phyloP scores from a whole-genome alignment of 2,888 invertebrate genomes.

The Ischnus inquisitorius region DNA sequence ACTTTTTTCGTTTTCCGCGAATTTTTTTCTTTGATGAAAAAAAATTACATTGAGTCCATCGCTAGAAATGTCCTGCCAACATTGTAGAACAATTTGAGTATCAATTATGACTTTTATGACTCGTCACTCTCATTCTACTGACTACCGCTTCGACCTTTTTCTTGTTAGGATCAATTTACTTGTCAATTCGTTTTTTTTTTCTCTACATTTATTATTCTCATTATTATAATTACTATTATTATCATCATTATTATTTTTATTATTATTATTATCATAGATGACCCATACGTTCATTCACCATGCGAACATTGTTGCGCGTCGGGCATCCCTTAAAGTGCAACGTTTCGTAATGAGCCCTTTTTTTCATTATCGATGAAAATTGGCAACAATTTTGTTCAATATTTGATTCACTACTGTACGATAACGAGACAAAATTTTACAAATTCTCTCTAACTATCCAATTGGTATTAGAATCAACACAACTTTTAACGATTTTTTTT shows the following conservation, averaged over 20 bases:
- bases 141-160: constrained; percentile 46
- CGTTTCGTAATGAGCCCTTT: constrained; percentile 65
- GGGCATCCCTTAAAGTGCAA: constrained; percentile 67
- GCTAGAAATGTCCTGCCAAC: constrained; percentile 54
- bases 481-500: constrained; percentile 16
- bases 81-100: constrained; percentile 56
- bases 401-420: constrained; percentile 46
- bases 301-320: constrained; percentile 63
- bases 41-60: constrained; percentile 41
- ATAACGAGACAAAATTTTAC: constrained; percentile 54
- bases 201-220: constrained; percentile 2
- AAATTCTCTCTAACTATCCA: constrained; percentile 41
- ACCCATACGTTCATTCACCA: constrained; percentile 55
- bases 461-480: constrained; percentile 32
- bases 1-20: background rate
- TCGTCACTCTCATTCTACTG: constrained; percentile 50
- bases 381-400: constrained; percentile 26
- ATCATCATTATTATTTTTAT: constrained; percentile 15
- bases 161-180: constrained; percentile 37
- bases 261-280: constrained; percentile 36
- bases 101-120: constrained; percentile 50
- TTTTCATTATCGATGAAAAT: constrained; percentile 33
- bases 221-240: constrained; percentile 21
- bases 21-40: background rate
- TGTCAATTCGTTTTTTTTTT: constrained; percentile 8